Conservation (phyloP, 2,113 vertebrate species). For the Telmatochromis bifrenatus region DNA sequence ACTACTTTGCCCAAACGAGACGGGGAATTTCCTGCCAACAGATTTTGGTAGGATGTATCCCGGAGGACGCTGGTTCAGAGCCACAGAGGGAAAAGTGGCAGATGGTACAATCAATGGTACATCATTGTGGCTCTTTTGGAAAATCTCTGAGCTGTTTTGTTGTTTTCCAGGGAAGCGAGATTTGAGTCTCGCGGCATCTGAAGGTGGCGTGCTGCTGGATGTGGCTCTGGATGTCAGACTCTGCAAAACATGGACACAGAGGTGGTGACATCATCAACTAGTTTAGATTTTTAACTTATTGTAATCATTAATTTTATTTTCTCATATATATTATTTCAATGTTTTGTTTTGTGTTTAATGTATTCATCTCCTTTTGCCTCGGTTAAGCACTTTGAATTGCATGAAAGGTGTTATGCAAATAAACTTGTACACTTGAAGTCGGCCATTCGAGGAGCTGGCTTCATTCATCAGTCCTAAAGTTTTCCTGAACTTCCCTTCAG, state of each 20-base stretch:
- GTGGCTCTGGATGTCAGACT: background rate
- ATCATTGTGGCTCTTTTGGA: background rate
- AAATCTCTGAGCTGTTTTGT: background rate
- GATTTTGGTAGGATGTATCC: background rate
- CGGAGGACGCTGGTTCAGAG: background rate
- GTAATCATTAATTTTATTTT: background rate
- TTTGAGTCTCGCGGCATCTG: background rate
- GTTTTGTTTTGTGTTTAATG: background rate
- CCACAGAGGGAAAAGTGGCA: background rate
- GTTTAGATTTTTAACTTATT: background rate
- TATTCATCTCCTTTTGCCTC: background rate
- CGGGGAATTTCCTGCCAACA: background rate
- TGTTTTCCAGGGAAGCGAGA: background rate
- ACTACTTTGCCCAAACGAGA: background rate
- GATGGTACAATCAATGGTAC: background rate
- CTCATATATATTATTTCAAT: background rate
- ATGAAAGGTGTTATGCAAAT: rapidly evolving
- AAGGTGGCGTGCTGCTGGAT: background rate
- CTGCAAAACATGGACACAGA: background rate
- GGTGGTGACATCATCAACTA: background rate
- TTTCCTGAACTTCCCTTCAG: background rate
- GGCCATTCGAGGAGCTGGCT: rapidly evolving
- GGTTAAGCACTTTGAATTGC: background rate
- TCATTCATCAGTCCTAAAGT: background rate
- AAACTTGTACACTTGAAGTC: background rate